Conservation (phyloP, 1,140 invertebrate genomes). For the Diabrotica virgifera region DNA sequence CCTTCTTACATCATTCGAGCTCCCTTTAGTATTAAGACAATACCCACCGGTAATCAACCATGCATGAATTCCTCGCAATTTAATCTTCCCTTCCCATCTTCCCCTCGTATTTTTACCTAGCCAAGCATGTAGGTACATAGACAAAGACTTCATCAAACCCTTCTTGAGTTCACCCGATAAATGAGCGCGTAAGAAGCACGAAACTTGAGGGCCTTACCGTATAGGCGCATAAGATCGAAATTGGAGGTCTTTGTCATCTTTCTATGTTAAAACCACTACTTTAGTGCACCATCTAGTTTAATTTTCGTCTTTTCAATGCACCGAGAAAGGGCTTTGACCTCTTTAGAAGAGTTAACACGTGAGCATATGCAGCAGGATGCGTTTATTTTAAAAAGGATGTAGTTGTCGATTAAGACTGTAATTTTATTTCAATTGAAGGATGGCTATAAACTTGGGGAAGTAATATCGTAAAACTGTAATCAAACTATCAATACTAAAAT, state of each 20-base stretch:
- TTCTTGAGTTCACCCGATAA: not conserved
- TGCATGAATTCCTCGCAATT: not conserved
- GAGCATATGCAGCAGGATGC: not conserved
- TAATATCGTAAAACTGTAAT: no score
- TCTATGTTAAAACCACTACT: not conserved
- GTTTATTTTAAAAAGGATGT: not conserved
- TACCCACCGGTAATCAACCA: not conserved
- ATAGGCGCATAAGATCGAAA: not conserved
- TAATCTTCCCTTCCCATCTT: not conserved
- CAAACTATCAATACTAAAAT: no score
- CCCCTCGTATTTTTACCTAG: not conserved
- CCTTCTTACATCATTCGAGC: not conserved
- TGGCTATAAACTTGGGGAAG: no score
- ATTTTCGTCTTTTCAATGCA: constrained; percentile 1
- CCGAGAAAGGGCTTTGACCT: not conserved
- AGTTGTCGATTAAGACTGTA: no score
- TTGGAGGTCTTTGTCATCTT: not conserved
- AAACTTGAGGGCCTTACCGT: not conserved
- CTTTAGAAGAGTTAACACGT: not conserved
- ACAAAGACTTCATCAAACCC: not conserved
- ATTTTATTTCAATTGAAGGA: no score
- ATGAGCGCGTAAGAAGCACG: not conserved
- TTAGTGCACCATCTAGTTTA: not conserved
- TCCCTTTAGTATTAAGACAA: not conserved
- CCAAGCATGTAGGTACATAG: constrained; percentile 1